Evolutionary conservation across 2,113 vertebrate genomes (phyloP), one percentile per base, ranked within the genome.

Genomic region (Danio rerio): DNA sequence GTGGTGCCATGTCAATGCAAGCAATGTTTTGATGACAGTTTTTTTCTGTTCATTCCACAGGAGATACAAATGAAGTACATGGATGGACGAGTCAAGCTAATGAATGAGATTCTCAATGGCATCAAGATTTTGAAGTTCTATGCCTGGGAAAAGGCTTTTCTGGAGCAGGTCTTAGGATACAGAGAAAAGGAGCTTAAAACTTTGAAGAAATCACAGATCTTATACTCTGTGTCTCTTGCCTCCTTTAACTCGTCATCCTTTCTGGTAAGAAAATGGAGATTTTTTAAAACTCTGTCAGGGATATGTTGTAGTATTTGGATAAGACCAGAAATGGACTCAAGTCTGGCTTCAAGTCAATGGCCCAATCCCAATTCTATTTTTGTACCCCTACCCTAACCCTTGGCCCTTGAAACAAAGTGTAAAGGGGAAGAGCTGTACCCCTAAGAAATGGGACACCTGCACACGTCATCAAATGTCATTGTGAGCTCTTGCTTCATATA

Each of bases 211-310:
- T 97, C 96, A 18, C 94, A 96, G 82, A 93, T 98, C 74, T 95
- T 99, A 84, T 95, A 97, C 87, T 96, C 97, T 5, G 93, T 96
- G 86, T 99, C 98, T 16, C 93, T 99, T 6, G 95, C 95, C 84
- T 96, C 96, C 47, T 99, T 99, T 89, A 95, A 97, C 90, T 95
- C 95, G 18, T 98, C 97, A 1, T 95, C 96, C 0, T 98, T 99
- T 88, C 90, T 98, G 95, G 97, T 99, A 89, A 84, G 86, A 79
- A 74, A 21, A 65, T 16, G 11, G 4, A 10, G 20, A 52, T 15
- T 83, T 0, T 11, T 18, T n/a, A 50, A 2, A 31, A 40, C 5
- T 59, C n/a, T 20, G 0, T 20, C 10, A 74, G 53, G 45, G 66
- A n/a, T 69, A 8, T 69, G 61, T 21, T 62, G 61, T 62, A 2